Conservation (phyloP, 2,797 vertebrate genomes). For the Parauchenoglanis ngamensis region DNA sequence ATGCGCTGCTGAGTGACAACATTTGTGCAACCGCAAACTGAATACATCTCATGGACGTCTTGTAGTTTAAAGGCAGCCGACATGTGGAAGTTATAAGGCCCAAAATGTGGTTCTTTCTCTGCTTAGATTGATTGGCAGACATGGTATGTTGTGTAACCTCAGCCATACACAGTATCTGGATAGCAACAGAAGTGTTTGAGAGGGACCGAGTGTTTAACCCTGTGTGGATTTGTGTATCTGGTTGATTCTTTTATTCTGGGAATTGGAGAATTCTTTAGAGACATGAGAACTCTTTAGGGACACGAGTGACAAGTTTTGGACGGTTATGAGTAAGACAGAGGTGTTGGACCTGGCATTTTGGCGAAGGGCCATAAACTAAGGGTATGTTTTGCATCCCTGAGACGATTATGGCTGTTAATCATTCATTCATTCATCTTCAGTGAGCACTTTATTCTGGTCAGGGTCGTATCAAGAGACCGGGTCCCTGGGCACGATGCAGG, state of each 20-base stretch:
- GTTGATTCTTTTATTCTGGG: constrained; percentile 6
- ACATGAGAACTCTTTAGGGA: background rate
- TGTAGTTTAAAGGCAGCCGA: constrained; percentile 52
- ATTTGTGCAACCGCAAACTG: constrained; percentile 44
- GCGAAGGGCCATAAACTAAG: background rate
- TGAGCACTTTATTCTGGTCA: background rate
- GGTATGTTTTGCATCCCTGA: background rate
- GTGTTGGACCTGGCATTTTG: background rate
- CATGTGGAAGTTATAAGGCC: constrained; percentile 60
- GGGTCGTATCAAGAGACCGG: background rate
- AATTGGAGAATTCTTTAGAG: background rate
- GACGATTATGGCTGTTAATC: background rate
- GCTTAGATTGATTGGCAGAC: constrained; percentile 45
- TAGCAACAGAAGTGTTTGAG: constrained; percentile 35
- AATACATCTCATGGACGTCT: constrained; percentile 39
- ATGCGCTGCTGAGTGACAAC: constrained; percentile 36
- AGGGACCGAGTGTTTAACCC: constrained; percentile 42
- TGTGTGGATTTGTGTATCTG: constrained; percentile 33
- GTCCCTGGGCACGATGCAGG: background rate
- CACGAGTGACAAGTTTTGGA: background rate
- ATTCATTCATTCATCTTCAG: background rate
- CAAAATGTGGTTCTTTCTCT: constrained; percentile 43
- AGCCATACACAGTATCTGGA: constrained; percentile 41
- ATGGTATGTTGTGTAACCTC: constrained; percentile 48
- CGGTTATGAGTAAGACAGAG: background rate